A percentile compares a stretch with the other conserved stretches of the same genome.
Conservation (phyloP, 2,113 vertebrate genomes). For the Nansenia antarctica region DNA sequence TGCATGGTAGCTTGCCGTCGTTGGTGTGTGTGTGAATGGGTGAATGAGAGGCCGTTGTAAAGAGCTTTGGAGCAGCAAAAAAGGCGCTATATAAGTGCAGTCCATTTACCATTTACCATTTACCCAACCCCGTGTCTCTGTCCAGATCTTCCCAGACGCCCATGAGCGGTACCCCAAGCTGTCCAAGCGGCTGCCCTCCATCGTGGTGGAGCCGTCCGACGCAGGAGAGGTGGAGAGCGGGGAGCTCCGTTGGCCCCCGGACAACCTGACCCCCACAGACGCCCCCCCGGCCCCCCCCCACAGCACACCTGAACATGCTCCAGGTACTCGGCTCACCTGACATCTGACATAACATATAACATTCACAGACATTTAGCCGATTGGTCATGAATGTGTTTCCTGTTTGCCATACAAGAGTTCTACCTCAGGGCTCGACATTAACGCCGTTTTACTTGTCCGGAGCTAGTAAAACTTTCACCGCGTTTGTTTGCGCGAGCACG, state of each 20-base stretch:
- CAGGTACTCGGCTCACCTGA: constrained; percentile 41
- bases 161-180: constrained; percentile 85
- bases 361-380: no score
- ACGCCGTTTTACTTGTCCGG: no score
- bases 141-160: constrained; percentile 81
- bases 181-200: constrained; percentile 87
- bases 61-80: no score
- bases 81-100: neutral
- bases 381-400: no score
- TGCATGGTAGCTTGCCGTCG: no score
- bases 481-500: no score
- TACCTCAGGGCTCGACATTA: no score
- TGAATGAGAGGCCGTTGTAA: no score
- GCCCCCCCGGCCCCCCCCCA: constrained; percentile 19
- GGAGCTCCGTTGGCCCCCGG: constrained; percentile 90
- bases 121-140: neutral
- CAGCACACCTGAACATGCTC: constrained; percentile 14
- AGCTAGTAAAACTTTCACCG: no score
- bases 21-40: no score
- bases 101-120: neutral
- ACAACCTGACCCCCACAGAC: constrained; percentile 77
- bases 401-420: no score
- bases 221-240: constrained; percentile 86
- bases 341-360: no score
- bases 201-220: constrained; percentile 87